Evolutionary conservation across 2,797 vertebrate genomes (phyloP), one percentile per base, ranked within the genome.

Genomic region (Ceryle rudis): DNA sequence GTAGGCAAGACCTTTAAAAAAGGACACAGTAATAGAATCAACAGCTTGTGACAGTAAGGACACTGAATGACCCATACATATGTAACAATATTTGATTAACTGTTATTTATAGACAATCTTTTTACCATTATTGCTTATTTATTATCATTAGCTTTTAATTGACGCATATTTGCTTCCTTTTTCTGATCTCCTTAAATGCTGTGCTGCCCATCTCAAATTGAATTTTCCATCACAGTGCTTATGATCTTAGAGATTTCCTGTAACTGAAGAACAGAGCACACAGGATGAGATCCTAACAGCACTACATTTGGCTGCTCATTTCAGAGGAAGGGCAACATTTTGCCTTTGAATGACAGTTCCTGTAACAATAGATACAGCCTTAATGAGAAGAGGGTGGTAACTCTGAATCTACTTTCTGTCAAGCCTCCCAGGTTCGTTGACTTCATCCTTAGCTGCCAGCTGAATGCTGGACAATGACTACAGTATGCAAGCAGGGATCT

Each of bases 191-290:
- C 54, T 74, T 49, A 41, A 64, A 64, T 12, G 21, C 21, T 74
- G 41, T 51, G 15, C 47, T 91, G 69, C 21, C 72, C 49, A 55
- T 57, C 44, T 71, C 60, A 71, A 71, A 93, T 70, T 92, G 42
- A 80, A 96, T 96, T 95, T 93, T 67, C 46, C 62, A 66, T 46
- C n/a, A 37, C 37, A 71, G 55, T 64, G 47, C 35, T 65, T 46
- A 60, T 41, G 37, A 74, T 60, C 83, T 72, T 44, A 84, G 55
- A 46, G 10, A 87, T 78, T 89, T 96, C 75, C 78, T 87, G 47
- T 74, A 64, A 87, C 57, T 86, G 52, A 92, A 86, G 58, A 88
- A 58, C 42, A 74, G 64, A 92, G 47, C 28, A 72, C 46, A 57
- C 0, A 1, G 26, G 15, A 65, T 69, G 28, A 71, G 54, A 83